phyloP scores from a whole-genome alignment of 2,888 invertebrate genomes.

The Rotaria sp. region DNA sequence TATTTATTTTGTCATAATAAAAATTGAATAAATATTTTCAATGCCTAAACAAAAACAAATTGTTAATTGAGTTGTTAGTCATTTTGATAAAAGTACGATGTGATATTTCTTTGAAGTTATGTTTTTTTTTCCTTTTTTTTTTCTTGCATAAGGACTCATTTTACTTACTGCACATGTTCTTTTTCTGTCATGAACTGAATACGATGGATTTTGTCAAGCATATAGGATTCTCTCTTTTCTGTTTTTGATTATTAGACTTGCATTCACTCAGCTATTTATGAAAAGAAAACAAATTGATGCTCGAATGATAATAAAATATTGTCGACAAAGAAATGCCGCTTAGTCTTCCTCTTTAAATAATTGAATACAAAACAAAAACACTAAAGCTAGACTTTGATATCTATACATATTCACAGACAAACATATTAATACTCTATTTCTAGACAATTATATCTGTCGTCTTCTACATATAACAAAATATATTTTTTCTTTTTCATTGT shows the following conservation, averaged over 20 bases:
- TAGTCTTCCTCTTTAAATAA: neutral
- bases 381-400: neutral
- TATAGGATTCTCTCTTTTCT: neutral
- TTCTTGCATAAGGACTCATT: neutral
- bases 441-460: neutral
- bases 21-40: neutral
- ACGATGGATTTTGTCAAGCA: neutral
- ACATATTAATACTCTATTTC: neutral
- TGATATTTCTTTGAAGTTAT: neutral
- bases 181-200: neutral
- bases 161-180: neutral
- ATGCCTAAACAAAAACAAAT: neutral
- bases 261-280: neutral
- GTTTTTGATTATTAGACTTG: neutral
- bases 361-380: neutral
- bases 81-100: too few relatives aligned
- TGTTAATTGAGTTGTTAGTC: too few relatives aligned
- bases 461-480: too few relatives aligned
- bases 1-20: neutral
- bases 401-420: neutral
- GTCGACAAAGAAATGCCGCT: neutral
- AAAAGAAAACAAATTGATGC: neutral
- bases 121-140: neutral
- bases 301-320: neutral
- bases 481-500: too few relatives aligned